Percentiles rank a stretch among this genome's conserved stretches.
These are phyloP conservation scores for Cydia pomonella DNA, from an alignment of 1,140 invertebrate genomes.

Conservation along the genomic window DNA sequence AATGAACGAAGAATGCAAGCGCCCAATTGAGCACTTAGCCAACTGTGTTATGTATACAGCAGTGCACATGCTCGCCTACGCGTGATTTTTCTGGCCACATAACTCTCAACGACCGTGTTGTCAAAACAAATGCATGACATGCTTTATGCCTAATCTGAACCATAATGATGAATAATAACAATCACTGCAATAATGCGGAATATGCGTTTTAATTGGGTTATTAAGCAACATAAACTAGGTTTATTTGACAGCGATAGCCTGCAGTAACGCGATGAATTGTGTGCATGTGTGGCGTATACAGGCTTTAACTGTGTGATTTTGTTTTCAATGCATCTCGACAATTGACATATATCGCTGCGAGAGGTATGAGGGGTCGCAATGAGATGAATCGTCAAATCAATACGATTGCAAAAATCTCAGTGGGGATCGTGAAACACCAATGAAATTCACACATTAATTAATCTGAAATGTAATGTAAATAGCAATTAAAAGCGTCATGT, in stretches of 20 bases:
- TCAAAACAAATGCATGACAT: slow-evolving; percentile 14
- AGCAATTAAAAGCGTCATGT: neutral
- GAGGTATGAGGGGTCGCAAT: no score
- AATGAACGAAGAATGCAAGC: neutral
- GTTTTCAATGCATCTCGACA: neutral
- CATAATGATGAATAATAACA: neutral
- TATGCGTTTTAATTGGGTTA: slow-evolving; percentile 4
- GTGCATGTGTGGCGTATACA: neutral
- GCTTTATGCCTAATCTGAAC: neutral
- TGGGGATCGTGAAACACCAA: neutral
- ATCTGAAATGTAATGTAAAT: neutral
- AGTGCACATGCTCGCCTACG: slow-evolving; percentile 3
- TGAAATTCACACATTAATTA: neutral
- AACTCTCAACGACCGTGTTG: neutral
- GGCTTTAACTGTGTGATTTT: neutral
- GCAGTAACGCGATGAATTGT: neutral
- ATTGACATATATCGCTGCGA: no score
- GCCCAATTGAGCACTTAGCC: neutral
- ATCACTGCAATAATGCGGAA: neutral
- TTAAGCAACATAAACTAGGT: slow-evolving; percentile 7
- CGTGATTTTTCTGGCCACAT: neutral
- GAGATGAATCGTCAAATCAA: no score
- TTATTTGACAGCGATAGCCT: neutral
- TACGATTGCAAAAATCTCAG: neutral
- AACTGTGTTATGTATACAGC: neutral